Evolutionary conservation across 1,140 invertebrate genomes (phyloP).

Genomic region (Onthophagus taurus): DNA sequence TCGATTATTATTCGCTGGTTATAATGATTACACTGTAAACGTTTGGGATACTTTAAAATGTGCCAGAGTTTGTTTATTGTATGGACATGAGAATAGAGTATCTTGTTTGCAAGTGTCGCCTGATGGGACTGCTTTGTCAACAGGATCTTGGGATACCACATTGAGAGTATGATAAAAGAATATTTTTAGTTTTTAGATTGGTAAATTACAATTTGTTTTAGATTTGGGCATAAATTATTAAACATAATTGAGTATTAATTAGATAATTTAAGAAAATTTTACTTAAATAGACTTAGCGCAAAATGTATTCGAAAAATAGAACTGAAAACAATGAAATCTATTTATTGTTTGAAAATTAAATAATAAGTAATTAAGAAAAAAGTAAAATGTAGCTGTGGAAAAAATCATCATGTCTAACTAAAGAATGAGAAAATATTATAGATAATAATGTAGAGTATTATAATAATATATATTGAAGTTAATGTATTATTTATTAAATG

Average conservation of each 20-base stretch:
- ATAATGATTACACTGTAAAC: constrained; percentile 98
- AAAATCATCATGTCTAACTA: neutral
- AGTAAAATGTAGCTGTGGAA: neutral
- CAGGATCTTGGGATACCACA: constrained; percentile 97
- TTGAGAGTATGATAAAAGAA: constrained; percentile 57
- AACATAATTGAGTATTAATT: no score
- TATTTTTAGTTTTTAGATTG: constrained; percentile 13
- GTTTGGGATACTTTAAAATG: constrained; percentile 98
- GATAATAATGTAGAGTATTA: no score
- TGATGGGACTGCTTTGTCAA: constrained; percentile 95
- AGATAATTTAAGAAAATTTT: neutral
- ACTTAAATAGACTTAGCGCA: neutral
- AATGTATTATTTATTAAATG: no score
- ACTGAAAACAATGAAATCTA: no score
- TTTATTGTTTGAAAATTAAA: neutral
- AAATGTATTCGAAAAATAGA: no score
- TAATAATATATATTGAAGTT: no score
- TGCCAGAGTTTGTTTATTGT: constrained; percentile 79
- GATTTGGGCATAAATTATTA: constrained; percentile 34
- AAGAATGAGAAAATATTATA: no score
- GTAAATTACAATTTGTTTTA: constrained; percentile 20
- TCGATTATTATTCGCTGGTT: constrained; percentile 92
- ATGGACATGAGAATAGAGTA: constrained; percentile 97
- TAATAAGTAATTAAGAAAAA: neutral
- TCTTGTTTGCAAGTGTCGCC: constrained; percentile 91